phyloP scores from a whole-genome alignment of 1,140 invertebrate species.

The Temnothorax longispinosus region DNA sequence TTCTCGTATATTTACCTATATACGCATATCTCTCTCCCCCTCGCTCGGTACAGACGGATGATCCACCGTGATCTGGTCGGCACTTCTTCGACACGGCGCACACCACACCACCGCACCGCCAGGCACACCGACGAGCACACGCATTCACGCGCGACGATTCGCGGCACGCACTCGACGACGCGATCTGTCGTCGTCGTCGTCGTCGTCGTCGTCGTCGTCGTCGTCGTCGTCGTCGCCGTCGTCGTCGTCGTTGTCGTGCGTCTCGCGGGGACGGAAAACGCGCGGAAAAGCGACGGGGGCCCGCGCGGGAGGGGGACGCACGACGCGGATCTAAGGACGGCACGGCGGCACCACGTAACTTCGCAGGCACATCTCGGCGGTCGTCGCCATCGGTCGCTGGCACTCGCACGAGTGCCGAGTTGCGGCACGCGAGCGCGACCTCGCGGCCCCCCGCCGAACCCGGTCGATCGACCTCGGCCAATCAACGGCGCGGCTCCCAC shows the following conservation, averaged over 20 bases:
- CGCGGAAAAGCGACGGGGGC: slow-evolving; percentile 44
- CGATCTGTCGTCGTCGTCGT: slow-evolving; percentile 1
- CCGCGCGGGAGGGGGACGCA: slow-evolving; percentile 4
- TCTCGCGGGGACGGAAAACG: slow-evolving; percentile 24
- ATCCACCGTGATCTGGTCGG: slow-evolving; percentile 57
- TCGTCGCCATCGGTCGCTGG: slow-evolving; percentile 73
- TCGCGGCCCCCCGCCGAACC: slow-evolving; percentile 23
- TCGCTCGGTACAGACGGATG: slow-evolving; percentile 27
- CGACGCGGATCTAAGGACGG: background rate
- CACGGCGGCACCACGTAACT: slow-evolving; percentile 51
- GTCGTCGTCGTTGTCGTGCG: background rate
- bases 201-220: background rate
- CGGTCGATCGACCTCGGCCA: slow-evolving; percentile 56
- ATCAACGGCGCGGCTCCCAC: slow-evolving; percentile 55
- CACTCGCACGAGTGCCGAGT: slow-evolving; percentile 62
- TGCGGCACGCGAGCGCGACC: slow-evolving; percentile 55
- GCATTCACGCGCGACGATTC: slow-evolving; percentile 45
- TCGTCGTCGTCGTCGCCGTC: background rate
- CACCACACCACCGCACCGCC: slow-evolving; percentile 56
- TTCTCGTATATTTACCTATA: slow-evolving; percentile 34
- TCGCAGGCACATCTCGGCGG: slow-evolving; percentile 67
- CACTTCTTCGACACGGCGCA: slow-evolving; percentile 65
- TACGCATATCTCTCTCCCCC: background rate
- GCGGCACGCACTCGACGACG: slow-evolving; percentile 55
- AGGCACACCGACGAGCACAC: slow-evolving; percentile 29